phyloP scores from a whole-genome alignment of 2,797 vertebrate genomes.

The Furcifer pardalis region DNA sequence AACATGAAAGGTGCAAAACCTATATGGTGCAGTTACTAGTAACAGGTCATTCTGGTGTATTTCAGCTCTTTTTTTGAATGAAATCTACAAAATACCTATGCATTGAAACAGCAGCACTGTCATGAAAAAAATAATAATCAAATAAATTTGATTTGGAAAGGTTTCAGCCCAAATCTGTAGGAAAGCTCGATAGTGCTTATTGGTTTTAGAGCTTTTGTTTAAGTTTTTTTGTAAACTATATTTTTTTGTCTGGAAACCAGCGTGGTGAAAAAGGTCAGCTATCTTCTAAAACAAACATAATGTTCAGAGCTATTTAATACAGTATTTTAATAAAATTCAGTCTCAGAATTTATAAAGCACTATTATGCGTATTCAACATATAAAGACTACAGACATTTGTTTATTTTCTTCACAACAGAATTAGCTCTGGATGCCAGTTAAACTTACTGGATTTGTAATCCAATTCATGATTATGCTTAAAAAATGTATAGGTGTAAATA shows the following conservation, averaged over 20 bases:
- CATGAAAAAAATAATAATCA: background rate
- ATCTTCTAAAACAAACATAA: conserved; percentile 63
- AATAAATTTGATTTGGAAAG: background rate
- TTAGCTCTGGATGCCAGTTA: conserved; percentile 69
- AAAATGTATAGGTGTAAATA: conserved; percentile 69
- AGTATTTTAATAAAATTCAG: conserved; percentile 75
- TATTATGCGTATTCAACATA: conserved; percentile 63
- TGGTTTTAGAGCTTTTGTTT: conserved; percentile 40
- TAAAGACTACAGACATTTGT: conserved; percentile 67
- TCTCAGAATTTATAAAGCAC: conserved; percentile 69
- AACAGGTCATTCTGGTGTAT: background rate
- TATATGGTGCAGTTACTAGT: background rate
- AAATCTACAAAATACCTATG: background rate
- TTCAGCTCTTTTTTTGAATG: background rate
- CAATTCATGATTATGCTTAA: conserved; percentile 62
- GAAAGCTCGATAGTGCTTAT: background rate
- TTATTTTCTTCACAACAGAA: conserved; percentile 63
- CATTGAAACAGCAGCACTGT: background rate
- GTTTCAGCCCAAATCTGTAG: background rate
- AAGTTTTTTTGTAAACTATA: conserved; percentile 37
- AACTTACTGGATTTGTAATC: conserved; percentile 60
- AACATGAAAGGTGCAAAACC: background rate
- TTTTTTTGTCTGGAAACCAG: conserved; percentile 46
- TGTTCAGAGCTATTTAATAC: conserved; percentile 67
- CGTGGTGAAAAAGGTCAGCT: conserved; percentile 40